Conservation (phyloP, 1,140 invertebrate species). For the Drosophila sechellia region DNA sequence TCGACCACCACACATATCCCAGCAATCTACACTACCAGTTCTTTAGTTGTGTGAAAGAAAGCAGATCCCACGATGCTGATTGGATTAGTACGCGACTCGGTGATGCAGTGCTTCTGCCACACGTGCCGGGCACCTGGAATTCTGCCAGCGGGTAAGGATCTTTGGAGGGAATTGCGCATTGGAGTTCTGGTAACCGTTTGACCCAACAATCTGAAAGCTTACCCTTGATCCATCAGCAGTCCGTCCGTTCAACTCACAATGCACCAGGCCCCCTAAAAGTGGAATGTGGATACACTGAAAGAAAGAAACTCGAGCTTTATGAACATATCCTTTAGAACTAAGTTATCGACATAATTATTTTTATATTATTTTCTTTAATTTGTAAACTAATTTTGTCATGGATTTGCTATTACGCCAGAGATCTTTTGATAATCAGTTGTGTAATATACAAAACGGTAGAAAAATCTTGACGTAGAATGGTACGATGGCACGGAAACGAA, state of each 20-base stretch:
- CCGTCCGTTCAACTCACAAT: too few relatives aligned
- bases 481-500: neutral
- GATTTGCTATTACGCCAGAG: neutral
- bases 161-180: neutral
- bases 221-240: too few relatives aligned
- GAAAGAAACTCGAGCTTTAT: too few relatives aligned
- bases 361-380: too few relatives aligned
- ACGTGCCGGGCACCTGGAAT: conserved; percentile 92
- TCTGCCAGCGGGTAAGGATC: conserved; percentile 88
- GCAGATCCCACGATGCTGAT: conserved; percentile 89
- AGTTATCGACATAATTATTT: too few relatives aligned
- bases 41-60: conserved; percentile 16
- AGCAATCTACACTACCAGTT: conserved; percentile 18
- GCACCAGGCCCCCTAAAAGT: too few relatives aligned
- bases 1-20: conserved; percentile 45
- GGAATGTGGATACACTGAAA: too few relatives aligned
- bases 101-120: conserved; percentile 95
- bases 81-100: conserved; percentile 92
- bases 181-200: conserved; percentile 18
- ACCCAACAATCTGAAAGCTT: neutral
- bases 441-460: neutral
- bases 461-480: neutral
- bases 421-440: neutral
- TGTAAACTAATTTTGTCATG: too few relatives aligned
- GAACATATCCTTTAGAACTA: too few relatives aligned